Percentiles rank a stretch among this genome's conserved stretches.
These are phyloP conservation scores for Sterrhoptilus dennistouni DNA, from an alignment of 2,113 vertebrate genomes.

Conservation along the genomic window DNA sequence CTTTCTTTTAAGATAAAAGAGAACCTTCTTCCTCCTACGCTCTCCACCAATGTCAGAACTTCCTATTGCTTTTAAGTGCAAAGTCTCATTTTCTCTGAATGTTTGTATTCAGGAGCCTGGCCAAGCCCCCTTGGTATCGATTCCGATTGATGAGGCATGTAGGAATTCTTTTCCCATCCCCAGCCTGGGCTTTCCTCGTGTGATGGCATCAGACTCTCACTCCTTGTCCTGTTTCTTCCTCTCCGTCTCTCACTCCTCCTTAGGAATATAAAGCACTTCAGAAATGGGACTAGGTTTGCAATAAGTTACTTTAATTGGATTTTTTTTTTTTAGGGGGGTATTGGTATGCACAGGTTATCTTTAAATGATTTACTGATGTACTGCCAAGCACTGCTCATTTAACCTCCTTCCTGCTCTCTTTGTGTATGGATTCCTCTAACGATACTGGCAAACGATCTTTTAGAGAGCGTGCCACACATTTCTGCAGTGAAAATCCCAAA, in stretches of 20 bases:
- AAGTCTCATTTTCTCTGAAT: neutral
- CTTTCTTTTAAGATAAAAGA: constrained; percentile 36
- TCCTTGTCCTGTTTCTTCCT: neutral
- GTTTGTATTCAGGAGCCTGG: neutral
- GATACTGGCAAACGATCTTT: neutral
- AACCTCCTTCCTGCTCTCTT: constrained; percentile 15
- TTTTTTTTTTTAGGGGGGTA: neutral
- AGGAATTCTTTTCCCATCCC: neutral
- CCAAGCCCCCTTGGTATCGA: neutral
- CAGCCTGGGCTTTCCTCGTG: neutral
- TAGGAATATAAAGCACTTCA: constrained; percentile 8
- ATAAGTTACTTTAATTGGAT: constrained; percentile 50
- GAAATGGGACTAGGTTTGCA: constrained; percentile 23
- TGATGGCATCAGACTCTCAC: neutral
- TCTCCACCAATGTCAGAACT: neutral
- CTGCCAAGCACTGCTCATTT: constrained; percentile 33
- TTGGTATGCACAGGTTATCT: constrained; percentile 52
- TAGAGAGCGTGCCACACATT: neutral
- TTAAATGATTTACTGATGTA: constrained; percentile 38
- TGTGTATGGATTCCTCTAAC: neutral
- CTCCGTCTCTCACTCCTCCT: neutral
- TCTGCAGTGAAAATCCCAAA: neutral
- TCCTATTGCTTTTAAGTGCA: constrained; percentile 14
- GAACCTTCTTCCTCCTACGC: neutral
- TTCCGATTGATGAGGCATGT: neutral